phyloP scores from a whole-genome alignment of 2,113 vertebrate species.

The Bubo scandiacus region DNA sequence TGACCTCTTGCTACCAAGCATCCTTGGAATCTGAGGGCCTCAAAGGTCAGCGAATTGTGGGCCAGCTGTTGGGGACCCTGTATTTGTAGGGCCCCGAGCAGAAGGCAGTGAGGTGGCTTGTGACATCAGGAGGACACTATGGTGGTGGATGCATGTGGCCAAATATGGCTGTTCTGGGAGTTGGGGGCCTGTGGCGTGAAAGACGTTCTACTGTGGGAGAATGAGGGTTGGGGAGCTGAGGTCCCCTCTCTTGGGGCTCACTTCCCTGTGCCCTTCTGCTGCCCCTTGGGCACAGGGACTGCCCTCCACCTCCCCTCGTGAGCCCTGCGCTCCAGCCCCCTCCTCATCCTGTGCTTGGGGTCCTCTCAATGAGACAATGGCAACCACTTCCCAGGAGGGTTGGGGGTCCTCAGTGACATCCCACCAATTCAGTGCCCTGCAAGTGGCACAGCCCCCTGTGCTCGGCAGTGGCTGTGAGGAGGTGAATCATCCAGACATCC shows the following conservation, averaged over 20 bases:
- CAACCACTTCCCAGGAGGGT: neutral
- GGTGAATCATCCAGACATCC: neutral
- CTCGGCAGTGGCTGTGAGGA: neutral
- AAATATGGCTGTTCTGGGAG: neutral
- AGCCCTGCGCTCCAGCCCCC: neutral
- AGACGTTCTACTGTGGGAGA: neutral
- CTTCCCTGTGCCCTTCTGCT: neutral
- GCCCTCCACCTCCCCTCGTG: too few species aligned
- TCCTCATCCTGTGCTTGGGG: neutral
- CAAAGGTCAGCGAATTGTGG: neutral
- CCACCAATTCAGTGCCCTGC: accelerated
- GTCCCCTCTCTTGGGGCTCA: neutral
- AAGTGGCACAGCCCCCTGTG: neutral
- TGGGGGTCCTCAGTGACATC: neutral
- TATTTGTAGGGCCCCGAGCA: neutral
- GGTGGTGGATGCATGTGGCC: too few species aligned
- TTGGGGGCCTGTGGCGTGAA: neutral
- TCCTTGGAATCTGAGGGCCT: neutral
- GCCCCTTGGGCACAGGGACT: neutral
- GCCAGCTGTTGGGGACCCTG: neutral
- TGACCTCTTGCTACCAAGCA: neutral
- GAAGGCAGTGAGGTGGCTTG: neutral
- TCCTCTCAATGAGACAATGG: neutral
- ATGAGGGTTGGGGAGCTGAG: neutral
- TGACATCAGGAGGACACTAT: neutral